Base-by-base conservation (phyloP, 2,797 vertebrate species). In the Anguilla pacifica region DNA sequence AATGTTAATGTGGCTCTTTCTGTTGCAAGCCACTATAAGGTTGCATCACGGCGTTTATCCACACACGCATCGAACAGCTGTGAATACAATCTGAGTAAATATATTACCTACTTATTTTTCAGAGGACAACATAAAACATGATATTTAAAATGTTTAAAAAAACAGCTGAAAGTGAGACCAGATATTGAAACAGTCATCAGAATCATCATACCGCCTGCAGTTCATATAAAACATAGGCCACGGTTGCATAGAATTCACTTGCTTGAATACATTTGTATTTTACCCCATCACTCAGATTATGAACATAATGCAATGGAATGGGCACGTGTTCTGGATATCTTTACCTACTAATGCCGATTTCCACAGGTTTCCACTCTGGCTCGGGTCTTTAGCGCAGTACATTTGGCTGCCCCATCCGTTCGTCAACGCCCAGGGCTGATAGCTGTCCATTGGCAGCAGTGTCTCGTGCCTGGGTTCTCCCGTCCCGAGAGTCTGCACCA, bases 371-470 rank as follows among this genome's bases (percentile, higher is more conserved):
- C 97, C 97, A 0, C 97, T 91, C 89, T 98, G 97, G 10, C 96
- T 95, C 93, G 97, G 98, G 88, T 99, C 98, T 86, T 98, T 98
- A 91, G 97, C 96, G 91, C 97, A 98, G 93, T 97, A 99, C 97
- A 99, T 96, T 92, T 97, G 98, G 72, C 97, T 92, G 84, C 97
- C 96, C 98, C 98, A 99, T 90, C 97, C 96, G 51, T 97, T 95
- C 6, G 96, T 94, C 86, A 98, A 94, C 89, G 97, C 94, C 98
- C 98, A 99, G 39, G 98, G 97, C 92, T 98, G 98, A 91, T 97
- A 98, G 91, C 96, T 95, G 89, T 98, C 98, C 96, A 98, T 96
- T 10, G 97, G 97, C 49, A 98, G 93, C 87, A 98, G 94, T 11
- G 97, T 92, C 19, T 99, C 98, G 49, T 98, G 97, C 46, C 98